Evolutionary conservation across 2,113 vertebrate species (phyloP), one percentile per base, ranked within the genome.

Genomic region (Chrysochloris asiatica): DNA sequence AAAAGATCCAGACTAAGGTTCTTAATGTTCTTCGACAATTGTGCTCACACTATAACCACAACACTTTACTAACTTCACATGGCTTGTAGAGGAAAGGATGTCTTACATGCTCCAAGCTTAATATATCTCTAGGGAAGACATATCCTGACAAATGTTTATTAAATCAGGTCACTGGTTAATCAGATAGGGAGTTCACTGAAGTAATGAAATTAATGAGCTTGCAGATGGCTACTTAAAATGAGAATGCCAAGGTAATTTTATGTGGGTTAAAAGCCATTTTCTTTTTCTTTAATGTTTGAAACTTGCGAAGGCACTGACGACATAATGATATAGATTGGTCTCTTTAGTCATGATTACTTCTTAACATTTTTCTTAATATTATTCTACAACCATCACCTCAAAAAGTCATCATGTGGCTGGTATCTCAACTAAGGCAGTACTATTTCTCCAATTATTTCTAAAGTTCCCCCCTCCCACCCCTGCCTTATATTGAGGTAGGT

Each of bases 11-110:
- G 93, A 97, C 85, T 92, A 96, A 92, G 76, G 94, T 92, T 97
- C 97, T 96, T 97, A 96, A 93, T 96, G 97, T 97, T 97, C 97
- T 98, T 94, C 95, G 97, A 98, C 97, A 97, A 97, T 92, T 45
- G 13, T 95, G 95, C 93, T 96, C 92, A 96, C 87, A 96, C 91
- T 96, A 93, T 91, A 76, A 97, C 93, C 95, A 97, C 86, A 96
- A 96, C 79, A 87, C 88, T 97, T 96, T 94, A 91, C 95, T 95
- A 95, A 97, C 89, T 93, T 96, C 96, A 96, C 63, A 90, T 84
- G 94, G 93, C 95, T 95, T 95, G 94, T 97, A 96, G 94, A 93
- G 91, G 96, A 86, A 94, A 94, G 94, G 92, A 97, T 91, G 97
- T 72, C 80, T 96, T 85, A 61, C 30, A 78, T 77, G 75, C 95